These are phyloP conservation scores for Drosophila maculinotata DNA, from an alignment of 2,888 invertebrate species.

Conservation along the genomic window DNA sequence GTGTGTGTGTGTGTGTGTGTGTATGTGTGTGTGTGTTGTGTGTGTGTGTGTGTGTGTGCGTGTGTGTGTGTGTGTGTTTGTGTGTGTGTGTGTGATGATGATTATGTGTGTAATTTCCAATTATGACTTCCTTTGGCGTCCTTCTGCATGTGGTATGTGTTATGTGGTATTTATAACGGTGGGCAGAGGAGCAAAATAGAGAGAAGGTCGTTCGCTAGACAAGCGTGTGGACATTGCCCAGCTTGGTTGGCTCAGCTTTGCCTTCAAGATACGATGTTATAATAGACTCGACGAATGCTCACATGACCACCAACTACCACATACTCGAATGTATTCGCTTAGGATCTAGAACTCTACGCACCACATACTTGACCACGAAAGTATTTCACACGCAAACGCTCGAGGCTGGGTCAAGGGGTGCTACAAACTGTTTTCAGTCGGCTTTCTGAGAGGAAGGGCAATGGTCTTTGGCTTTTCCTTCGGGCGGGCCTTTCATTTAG, in stretches of 20 bases:
- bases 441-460: constrained; percentile 3
- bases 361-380: constrained; percentile 47
- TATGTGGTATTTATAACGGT: neutral
- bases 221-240: constrained; percentile 4
- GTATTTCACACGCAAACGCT: constrained; percentile 64
- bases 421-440: constrained; percentile 19
- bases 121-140: constrained; percentile 69
- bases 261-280: constrained; percentile 13
- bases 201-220: neutral
- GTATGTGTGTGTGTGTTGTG: constrained; percentile 5
- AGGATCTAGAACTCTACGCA: constrained; percentile 13
- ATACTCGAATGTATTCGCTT: neutral
- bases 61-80: constrained; percentile 10
- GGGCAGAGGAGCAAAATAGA: neutral
- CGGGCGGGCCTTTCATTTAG: constrained; percentile 17
- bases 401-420: constrained; percentile 35
- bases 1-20: constrained; percentile 8
- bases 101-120: constrained; percentile 77
- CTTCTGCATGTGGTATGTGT: neutral
- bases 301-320: constrained; percentile 7
- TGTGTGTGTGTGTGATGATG: constrained; percentile 30
- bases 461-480: constrained; percentile 15
- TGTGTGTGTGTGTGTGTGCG: too few species aligned
- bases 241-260: constrained; percentile 14
- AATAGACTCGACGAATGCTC: constrained; percentile 59